Conservation (phyloP, 2,797 vertebrate genomes). For the Alectoris magna region DNA sequence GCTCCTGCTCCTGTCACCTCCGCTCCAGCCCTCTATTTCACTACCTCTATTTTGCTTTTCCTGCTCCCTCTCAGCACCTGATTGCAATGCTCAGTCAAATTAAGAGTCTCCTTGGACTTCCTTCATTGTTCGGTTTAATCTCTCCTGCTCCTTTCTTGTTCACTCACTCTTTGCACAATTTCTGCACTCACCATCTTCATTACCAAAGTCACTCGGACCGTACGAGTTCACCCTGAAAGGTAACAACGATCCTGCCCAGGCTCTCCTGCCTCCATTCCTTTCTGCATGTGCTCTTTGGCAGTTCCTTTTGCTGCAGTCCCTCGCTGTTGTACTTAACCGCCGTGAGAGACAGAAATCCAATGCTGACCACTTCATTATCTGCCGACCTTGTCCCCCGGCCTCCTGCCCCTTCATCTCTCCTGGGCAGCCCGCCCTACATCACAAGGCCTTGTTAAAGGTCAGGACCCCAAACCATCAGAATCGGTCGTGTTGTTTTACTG, state of each 20-base stretch:
- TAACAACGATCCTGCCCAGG: not conserved
- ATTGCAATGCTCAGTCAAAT: rapidly evolving
- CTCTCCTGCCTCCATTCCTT: not conserved
- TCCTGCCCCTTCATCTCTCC: conserved; percentile 80
- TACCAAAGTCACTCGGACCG: not conserved
- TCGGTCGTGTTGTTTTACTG: conserved; percentile 74
- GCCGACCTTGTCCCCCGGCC: conserved; percentile 84
- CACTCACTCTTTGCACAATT: not conserved
- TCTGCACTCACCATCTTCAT: conserved; percentile 21
- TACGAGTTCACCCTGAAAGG: not conserved
- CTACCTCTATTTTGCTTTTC: not conserved
- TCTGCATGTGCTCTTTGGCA: conserved; percentile 49
- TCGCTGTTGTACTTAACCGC: conserved; percentile 73
- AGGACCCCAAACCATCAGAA: conserved; percentile 83
- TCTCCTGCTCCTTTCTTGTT: not conserved
- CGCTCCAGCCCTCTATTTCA: not conserved
- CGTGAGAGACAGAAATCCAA: conserved; percentile 96
- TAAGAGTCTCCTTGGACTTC: not conserved
- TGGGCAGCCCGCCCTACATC: conserved; percentile 87
- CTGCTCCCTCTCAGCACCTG: not conserved
- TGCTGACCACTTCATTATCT: conserved; percentile 95
- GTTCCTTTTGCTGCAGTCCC: conserved; percentile 57
- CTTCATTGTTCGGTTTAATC: not conserved
- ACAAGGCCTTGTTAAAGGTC: conserved; percentile 86
- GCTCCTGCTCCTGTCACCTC: rapidly evolving